Percentiles rank a stretch among this genome's conserved stretches.
phyloP scores from a whole-genome alignment of 1,140 invertebrate species.

The Lasioglossum albipes region DNA sequence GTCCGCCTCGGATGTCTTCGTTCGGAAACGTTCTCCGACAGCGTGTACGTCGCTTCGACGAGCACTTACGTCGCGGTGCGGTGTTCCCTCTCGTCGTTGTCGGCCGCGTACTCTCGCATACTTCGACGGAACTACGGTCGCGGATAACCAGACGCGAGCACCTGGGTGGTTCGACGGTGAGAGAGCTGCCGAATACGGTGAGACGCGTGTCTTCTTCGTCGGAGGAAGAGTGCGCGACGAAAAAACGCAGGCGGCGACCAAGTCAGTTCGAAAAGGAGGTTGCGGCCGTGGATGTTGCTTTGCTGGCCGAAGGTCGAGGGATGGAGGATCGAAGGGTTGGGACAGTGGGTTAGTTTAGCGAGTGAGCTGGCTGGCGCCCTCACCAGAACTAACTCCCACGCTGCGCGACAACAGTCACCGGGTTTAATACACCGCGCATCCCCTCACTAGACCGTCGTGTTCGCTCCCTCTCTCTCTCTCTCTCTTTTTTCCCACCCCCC shows the following conservation, averaged over 20 bases:
- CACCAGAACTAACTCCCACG: constrained; percentile 79
- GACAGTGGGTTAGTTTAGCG: constrained; percentile 71
- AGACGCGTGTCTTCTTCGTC: too few species aligned
- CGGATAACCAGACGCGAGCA: too few species aligned
- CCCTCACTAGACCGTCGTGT: constrained; percentile 32
- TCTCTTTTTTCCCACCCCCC: neutral
- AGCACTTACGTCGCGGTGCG: too few species aligned
- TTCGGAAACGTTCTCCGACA: too few species aligned
- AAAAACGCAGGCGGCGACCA: constrained; percentile 28
- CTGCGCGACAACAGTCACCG: constrained; percentile 72
- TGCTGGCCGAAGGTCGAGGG: constrained; percentile 55
- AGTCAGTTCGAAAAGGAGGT: constrained; percentile 55
- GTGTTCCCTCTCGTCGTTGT: too few species aligned
- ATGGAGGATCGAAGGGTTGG: constrained; percentile 67
- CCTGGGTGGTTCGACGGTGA: too few species aligned
- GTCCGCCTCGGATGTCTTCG: too few species aligned
- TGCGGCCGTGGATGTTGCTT: constrained; percentile 66
- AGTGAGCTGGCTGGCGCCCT: constrained; percentile 78
- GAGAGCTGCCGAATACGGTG: too few species aligned
- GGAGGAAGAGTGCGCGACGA: neutral
- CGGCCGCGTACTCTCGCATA: too few species aligned
- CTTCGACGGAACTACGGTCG: too few species aligned
- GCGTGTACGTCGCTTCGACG: too few species aligned
- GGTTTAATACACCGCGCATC: constrained; percentile 74
- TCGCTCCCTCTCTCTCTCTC: constrained; percentile 11